Conservation (phyloP, 2,888 invertebrate genomes). For the Sesamia inferens region DNA sequence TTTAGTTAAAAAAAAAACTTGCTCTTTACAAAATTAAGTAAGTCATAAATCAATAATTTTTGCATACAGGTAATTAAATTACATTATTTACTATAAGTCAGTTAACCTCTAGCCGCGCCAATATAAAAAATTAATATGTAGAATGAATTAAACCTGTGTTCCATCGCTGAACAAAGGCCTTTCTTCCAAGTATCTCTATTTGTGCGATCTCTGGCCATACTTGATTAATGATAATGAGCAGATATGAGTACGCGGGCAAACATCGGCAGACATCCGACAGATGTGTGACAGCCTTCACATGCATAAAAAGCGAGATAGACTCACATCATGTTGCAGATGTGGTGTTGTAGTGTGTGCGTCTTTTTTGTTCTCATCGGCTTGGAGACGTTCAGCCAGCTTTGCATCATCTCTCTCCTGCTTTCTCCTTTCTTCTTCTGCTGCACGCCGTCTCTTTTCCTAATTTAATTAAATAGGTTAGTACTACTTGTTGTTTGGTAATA, state of each 20-base stretch:
- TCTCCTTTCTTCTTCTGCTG: constrained; percentile 81
- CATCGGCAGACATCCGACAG: neutral
- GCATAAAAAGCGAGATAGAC: constrained; percentile 23
- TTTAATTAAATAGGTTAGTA: constrained; percentile 23
- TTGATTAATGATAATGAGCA: neutral
- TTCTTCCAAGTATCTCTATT: too few relatives aligned
- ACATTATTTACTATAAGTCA: too few relatives aligned
- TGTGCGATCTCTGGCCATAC: neutral
- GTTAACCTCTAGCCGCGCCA: too few relatives aligned
- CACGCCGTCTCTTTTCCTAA: constrained; percentile 77
- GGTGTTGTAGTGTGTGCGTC: constrained; percentile 75
- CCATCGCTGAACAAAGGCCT: too few relatives aligned
- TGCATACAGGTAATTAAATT: too few relatives aligned
- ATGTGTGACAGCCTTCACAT: neutral
- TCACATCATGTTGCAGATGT: constrained; percentile 79
- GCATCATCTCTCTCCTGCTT: constrained; percentile 87
- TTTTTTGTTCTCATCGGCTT: constrained; percentile 84
- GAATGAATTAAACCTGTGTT: too few relatives aligned
- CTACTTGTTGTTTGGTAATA: neutral
- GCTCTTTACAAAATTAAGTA: too few relatives aligned
- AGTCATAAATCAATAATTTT: too few relatives aligned
- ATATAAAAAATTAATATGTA: too few relatives aligned
- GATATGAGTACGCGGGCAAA: neutral
- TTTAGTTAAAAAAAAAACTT: too few relatives aligned
- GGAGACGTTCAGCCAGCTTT: constrained; percentile 82